A percentile compares a stretch with the other conserved stretches of the same genome.
Conservation (phyloP, 2,888 invertebrate species). For the Polydrusus cervinus region DNA sequence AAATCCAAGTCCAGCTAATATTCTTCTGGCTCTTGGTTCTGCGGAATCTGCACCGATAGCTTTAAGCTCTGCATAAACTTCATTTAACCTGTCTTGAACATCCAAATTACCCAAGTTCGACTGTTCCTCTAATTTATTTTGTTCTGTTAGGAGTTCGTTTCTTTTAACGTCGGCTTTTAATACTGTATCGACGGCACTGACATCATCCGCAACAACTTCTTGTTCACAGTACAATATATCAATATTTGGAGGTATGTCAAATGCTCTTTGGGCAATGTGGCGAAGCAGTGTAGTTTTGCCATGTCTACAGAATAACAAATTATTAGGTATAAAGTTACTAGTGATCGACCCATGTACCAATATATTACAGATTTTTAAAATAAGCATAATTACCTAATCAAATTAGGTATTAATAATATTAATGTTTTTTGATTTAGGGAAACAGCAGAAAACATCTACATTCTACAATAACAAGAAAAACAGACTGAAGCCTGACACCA, state of each 20-base stretch:
- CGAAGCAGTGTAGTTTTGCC: slow-evolving; percentile 97
- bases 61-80: slow-evolving; percentile 94
- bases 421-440: no score
- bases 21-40: slow-evolving; percentile 95
- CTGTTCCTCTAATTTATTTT: slow-evolving; percentile 85
- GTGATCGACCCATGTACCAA: no score
- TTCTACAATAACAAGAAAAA: no score
- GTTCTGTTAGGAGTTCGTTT: slow-evolving; percentile 86
- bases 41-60: slow-evolving; percentile 99
- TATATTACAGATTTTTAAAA: no score
- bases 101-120: slow-evolving; percentile 83
- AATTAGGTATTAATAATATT: no score
- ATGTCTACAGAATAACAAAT: slow-evolving; percentile 77
- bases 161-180: slow-evolving; percentile 95
- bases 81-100: slow-evolving; percentile 87
- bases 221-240: slow-evolving; percentile 98
- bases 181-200: slow-evolving; percentile 94
- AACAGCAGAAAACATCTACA: no score
- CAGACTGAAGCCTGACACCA: no score
- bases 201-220: slow-evolving; percentile 96
- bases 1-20: slow-evolving; percentile 98
- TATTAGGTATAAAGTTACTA: no score
- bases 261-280: slow-evolving; percentile 92
- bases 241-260: slow-evolving; percentile 96
- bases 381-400: no score